These are phyloP conservation scores for Cinclus cinclus DNA, from an alignment of 2,113 vertebrate species.

Conservation along the genomic window DNA sequence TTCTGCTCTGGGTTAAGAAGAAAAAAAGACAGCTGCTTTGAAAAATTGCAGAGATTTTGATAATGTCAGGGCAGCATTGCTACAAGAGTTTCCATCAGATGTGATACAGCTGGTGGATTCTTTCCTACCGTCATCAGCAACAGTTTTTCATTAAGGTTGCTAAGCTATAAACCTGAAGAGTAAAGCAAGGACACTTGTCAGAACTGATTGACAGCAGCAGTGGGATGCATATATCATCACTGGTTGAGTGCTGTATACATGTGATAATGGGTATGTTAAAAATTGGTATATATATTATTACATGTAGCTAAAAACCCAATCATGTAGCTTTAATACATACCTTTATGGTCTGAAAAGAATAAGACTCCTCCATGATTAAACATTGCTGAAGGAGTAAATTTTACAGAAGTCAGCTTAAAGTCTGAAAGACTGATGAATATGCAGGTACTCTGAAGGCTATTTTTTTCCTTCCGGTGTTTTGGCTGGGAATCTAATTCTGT, in stretches of 20 bases:
- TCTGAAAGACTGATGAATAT: background rate
- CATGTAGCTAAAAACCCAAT: background rate
- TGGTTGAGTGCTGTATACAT: background rate
- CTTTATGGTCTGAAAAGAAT: background rate
- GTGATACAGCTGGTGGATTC: background rate
- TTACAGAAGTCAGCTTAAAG: background rate
- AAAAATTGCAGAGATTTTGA: background rate
- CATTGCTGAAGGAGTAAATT: background rate
- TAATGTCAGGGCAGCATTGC: background rate
- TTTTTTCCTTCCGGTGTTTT: background rate
- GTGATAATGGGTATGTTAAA: background rate
- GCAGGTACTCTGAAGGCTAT: background rate
- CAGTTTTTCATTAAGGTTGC: background rate
- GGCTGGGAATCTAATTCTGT: background rate
- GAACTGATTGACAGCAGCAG: background rate
- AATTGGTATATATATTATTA: background rate
- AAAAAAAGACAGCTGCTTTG: background rate
- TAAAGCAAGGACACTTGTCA: background rate
- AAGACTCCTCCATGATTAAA: background rate
- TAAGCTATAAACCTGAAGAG: background rate
- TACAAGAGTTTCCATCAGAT: background rate
- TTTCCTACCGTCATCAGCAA: background rate
- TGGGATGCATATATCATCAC: background rate
- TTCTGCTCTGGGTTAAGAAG: background rate
- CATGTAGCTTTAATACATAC: background rate